Evolutionary conservation across 2,113 vertebrate genomes (phyloP), one percentile per base, ranked within the genome.

Genomic region (Egretta garzetta): DNA sequence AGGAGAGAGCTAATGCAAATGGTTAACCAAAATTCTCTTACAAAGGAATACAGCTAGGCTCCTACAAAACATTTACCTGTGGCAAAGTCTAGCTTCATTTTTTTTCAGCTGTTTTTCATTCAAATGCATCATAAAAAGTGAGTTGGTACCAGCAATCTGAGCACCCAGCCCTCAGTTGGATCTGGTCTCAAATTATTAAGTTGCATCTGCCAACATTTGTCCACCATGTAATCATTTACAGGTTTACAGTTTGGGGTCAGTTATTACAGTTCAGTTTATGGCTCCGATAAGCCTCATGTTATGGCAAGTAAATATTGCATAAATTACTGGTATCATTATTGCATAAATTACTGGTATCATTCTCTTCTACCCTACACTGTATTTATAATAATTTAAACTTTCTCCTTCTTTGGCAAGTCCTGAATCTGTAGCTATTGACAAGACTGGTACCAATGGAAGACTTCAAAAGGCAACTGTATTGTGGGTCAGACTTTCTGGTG

Each of bases 201-300:
- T 84, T 88, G 55, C 59, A 55, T 81, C 60, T 94, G 63, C 79
- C 68, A 85, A 76, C 76, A 72, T 33, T 72, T 95, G 55, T 93
- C 77, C 80, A 64, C 71, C 72, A 47, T 60, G 49, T 86, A 92
- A 94, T 84, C 43, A 76, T 86, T 75, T 88, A 92, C 95, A 80
- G 72, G 73, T 92, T 94, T 95, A 88, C 23, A 60, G 72, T 95
- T 96, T 95, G 91, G 87, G 77, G 90, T 88, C 89, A 59, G 32
- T 71, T 74, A 39, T 81, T 94, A 60, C 28, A 74, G 58, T 64
- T 95, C 84, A 67, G 66, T 90, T 88, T 95, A 79, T 71, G 45
- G 68, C 53, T 95, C 87, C 80, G 75, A 92, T 93, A 92, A 96
- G 37, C 58, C 88, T 86, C 56, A 32, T 71, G 47, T 83, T 95